Evolutionary conservation across 1,140 invertebrate genomes (phyloP).

Genomic region (Eurytemora carolleeae): DNA sequence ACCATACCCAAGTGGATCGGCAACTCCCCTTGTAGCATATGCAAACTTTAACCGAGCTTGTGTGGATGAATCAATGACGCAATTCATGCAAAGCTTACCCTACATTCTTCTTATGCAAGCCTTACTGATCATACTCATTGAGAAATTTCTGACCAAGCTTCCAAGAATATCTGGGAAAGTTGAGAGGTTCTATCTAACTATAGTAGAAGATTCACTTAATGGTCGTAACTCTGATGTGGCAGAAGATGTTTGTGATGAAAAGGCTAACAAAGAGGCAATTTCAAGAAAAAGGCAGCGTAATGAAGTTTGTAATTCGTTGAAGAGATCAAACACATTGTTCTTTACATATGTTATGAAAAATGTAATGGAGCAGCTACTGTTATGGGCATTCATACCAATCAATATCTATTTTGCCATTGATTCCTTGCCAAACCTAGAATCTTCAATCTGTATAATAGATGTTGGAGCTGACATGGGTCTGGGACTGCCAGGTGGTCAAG

Average conservation of each 20-base stretch:
- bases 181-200: slow-evolving; percentile 6
- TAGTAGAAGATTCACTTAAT: too few relatives aligned
- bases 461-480: neutral
- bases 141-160: slow-evolving; percentile 5
- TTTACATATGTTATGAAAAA: slow-evolving; percentile 5
- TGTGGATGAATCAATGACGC: neutral
- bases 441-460: neutral
- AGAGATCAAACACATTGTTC: neutral
- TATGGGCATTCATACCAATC: too few relatives aligned
- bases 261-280: neutral
- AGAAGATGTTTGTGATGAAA: slow-evolving; percentile 2
- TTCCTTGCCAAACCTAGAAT: neutral
- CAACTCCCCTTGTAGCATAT: neutral
- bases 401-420: too few relatives aligned
- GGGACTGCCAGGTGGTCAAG: neutral
- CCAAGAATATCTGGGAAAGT: slow-evolving; percentile 5
- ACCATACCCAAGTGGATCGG: neutral
- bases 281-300: slow-evolving; percentile 4
- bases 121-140: neutral
- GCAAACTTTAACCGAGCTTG: neutral
- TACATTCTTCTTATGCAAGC: slow-evolving; percentile 11
- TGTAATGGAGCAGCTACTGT: too few relatives aligned
- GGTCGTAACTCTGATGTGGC: slow-evolving; percentile 12
- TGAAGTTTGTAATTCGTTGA: slow-evolving; percentile 8
- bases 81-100: slow-evolving; percentile 6